Base-by-base conservation (phyloP, 1,140 invertebrate species). In the Dreissena polymorpha region DNA sequence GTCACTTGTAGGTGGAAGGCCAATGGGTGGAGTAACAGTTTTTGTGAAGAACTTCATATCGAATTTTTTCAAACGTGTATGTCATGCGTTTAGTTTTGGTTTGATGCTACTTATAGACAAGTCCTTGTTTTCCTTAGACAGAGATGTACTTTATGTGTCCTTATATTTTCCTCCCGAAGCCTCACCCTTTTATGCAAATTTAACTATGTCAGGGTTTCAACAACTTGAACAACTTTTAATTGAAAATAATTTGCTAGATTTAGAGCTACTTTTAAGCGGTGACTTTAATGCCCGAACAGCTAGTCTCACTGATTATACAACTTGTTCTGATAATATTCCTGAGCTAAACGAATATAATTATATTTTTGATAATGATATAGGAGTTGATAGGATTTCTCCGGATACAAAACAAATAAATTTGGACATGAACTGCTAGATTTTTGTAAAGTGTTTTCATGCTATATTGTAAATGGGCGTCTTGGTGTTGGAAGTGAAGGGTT, bases 11-110 rank as follows among this genome's bases (percentile, higher is more conserved):
- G 73, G 73, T 10, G 73, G 73, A 18, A 63, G 73, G 63, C 55
- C 73, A 64, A 64, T 75, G 57, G 73, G 73, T 39, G 73, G 73
- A 13, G 60, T 75, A 13, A 64, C 39, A 39, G 73, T 75, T 21
- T 16, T 63, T 13, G 57, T 75, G 18, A 63, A 50, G 29, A 27
- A 39, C 21, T 63, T 1, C 12, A 27, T 75, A 18, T 10, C 18
- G 13, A 21, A 7, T 27, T 27, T 29, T 25, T 18, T 63, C 13
- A 65, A 75, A 75, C 60, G 57, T 25, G 29, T 75, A 18, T 75
- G 73, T 75, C 10, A 63, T 10, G 23, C 63, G 10, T 75, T 75
- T 75, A 64, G 25, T 16, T 75, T 64, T 75, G 73, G 73, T 27
- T 55, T 75, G 14, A n/a, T 76, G 18, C n/a, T 76, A 21, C 6